phyloP scores from a whole-genome alignment of 2,113 vertebrate species.

The Scopus umbretta region DNA sequence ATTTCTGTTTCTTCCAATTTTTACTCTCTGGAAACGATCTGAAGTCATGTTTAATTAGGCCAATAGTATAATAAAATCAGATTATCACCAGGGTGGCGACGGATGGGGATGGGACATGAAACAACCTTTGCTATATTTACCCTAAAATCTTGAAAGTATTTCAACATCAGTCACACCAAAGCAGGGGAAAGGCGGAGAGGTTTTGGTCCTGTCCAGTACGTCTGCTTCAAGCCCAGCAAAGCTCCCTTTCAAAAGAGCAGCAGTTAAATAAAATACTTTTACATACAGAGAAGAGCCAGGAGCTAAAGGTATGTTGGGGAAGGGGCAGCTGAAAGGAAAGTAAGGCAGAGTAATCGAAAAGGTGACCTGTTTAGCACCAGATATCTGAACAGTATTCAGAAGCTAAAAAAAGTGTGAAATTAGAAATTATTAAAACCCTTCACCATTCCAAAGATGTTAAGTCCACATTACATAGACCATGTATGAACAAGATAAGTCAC shows the following conservation, averaged over 20 bases:
- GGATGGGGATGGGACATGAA: no score
- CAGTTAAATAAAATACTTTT: not conserved
- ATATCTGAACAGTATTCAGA: not conserved
- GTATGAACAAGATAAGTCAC: not conserved
- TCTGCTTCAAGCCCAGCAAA: not conserved
- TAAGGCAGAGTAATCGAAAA: not conserved
- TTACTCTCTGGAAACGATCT: not conserved
- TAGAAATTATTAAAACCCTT: not conserved
- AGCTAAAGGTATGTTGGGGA: not conserved
- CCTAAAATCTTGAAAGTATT: not conserved
- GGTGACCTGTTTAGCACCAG: not conserved
- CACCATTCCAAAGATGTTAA: not conserved
- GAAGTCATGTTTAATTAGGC: not conserved
- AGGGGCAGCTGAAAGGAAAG: not conserved
- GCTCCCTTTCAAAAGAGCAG: not conserved
- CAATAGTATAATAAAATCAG: not conserved
- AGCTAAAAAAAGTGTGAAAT: not conserved
- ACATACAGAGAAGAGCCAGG: not conserved
- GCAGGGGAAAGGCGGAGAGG: not conserved
- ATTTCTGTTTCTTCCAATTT: not conserved
- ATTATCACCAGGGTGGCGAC: not conserved
- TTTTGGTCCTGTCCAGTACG: not conserved
- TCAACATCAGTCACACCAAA: not conserved
- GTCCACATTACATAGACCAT: not conserved
- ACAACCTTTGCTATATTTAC: not conserved